Evolutionary conservation across 2,797 vertebrate species (phyloP).

Genomic region (Cygnus olor): DNA sequence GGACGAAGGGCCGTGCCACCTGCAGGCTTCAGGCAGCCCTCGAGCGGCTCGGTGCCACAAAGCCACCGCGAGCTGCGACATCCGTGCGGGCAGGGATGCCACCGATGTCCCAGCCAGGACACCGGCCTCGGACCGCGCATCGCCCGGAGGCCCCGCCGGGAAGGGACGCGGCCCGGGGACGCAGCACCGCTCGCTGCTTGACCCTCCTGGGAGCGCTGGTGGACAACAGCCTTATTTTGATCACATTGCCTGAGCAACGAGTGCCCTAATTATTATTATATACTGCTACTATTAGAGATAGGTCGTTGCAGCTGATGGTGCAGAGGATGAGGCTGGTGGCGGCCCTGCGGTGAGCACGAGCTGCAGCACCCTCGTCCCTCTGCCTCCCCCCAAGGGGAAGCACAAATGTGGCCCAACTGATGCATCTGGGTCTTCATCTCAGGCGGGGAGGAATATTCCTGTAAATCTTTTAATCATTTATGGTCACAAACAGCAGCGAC

Average conservation of each 20-base stretch:
- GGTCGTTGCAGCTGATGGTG: background rate
- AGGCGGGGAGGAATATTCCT: background rate
- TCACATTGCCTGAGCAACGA: fast-evolving
- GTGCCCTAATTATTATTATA: background rate
- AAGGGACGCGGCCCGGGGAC: background rate
- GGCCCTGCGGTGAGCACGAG: background rate
- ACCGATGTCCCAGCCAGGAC: background rate
- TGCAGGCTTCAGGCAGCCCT: background rate
- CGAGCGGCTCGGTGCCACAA: background rate
- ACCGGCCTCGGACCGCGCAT: background rate
- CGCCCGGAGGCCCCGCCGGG: fast-evolving
- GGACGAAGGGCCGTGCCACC: background rate
- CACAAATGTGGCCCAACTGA: background rate
- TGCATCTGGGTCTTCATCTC: background rate
- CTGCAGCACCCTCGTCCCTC: background rate
- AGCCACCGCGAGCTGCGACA: background rate
- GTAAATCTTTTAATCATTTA: conserved; percentile 16
- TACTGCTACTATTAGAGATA: background rate
- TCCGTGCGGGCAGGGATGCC: background rate
- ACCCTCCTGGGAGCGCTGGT: fast-evolving
- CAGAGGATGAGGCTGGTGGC: background rate
- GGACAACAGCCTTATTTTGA: background rate
- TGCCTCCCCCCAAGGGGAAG: background rate
- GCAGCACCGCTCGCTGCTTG: background rate
- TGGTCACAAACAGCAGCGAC: background rate